Evolutionary conservation across 2,797 vertebrate species (phyloP).

Genomic region (Coranthus polyacanthus): DNA sequence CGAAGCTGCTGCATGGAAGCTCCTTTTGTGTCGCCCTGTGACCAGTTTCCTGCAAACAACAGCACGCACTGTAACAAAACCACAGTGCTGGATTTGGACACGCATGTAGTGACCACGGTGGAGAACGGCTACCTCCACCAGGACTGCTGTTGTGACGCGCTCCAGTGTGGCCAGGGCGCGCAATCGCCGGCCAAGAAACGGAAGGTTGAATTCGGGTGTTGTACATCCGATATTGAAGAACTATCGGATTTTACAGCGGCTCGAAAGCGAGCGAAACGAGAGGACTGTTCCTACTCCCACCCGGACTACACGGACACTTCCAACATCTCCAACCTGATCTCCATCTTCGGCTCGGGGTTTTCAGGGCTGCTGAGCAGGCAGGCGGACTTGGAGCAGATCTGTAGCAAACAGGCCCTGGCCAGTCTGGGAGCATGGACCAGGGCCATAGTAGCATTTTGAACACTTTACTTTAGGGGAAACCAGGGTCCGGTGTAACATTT

Average conservation of each 20-base stretch:
- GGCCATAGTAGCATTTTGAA: conserved; percentile 95
- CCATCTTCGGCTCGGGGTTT: conserved; percentile 96
- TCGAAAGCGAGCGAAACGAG: conserved; percentile 91
- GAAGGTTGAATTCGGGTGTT: conserved; percentile 86
- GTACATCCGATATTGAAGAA: conserved; percentile 83
- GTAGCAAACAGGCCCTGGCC: conserved; percentile 95
- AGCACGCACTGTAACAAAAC: conserved; percentile 92
- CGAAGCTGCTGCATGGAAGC: conserved; percentile 87
- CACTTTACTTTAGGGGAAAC: conserved; percentile 53
- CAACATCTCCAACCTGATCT: conserved; percentile 98
- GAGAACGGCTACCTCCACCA: conserved; percentile 95
- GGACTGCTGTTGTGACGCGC: conserved; percentile 91
- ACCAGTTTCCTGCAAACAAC: conserved; percentile 72
- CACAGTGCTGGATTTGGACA: conserved; percentile 97
- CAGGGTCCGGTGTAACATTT: conserved; percentile 41
- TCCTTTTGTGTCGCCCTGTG: conserved; percentile 76
- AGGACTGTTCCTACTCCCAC: conserved; percentile 84
- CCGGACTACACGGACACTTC: conserved; percentile 89
- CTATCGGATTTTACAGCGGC: conserved; percentile 84
- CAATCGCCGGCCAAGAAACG: conserved; percentile 84
- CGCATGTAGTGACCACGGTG: conserved; percentile 97
- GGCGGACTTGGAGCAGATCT: conserved; percentile 93
- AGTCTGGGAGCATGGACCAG: conserved; percentile 96
- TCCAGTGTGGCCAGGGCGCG: conserved; percentile 82
- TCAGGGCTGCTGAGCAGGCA: conserved; percentile 93